These are phyloP conservation scores for Cichladusa arquata DNA, from an alignment of 2,113 vertebrate species.

Conservation along the genomic window DNA sequence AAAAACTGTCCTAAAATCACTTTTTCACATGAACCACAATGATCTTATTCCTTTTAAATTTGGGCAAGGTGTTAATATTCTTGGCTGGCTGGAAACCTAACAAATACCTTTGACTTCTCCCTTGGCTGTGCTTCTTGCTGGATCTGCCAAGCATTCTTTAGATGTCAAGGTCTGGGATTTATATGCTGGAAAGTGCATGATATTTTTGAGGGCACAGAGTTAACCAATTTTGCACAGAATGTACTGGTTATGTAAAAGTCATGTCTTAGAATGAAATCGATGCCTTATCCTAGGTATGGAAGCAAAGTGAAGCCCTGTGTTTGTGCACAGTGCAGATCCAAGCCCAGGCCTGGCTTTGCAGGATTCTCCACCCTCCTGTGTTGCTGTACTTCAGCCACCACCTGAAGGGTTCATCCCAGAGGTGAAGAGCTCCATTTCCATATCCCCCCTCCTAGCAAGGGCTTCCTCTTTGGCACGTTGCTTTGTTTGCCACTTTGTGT, in stretches of 20 bases:
- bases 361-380: neutral
- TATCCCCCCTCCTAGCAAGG: neutral
- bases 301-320: neutral
- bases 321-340: neutral
- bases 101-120: conserved; percentile 68
- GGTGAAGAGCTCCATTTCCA: neutral
- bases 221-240: conserved; percentile 35
- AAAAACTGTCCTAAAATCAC: neutral
- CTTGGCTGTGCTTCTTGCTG: conserved; percentile 61
- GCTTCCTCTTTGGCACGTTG: neutral
- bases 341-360: neutral
- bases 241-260: neutral
- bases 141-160: conserved; percentile 73
- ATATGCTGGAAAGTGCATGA: conserved; percentile 51
- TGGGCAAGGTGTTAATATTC: conserved; percentile 66
- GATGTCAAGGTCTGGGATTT: conserved; percentile 70
- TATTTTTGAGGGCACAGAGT: conserved; percentile 50
- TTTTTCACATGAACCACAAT: neutral
- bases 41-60: conserved; percentile 32
- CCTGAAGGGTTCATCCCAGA: neutral
- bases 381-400: neutral
- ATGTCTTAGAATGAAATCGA: neutral
- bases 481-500: neutral
- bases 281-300: neutral
- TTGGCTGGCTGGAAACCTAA: conserved; percentile 51